Base-by-base conservation (phyloP, 2,888 invertebrate genomes). In the Polydrusus tereticollis region DNA sequence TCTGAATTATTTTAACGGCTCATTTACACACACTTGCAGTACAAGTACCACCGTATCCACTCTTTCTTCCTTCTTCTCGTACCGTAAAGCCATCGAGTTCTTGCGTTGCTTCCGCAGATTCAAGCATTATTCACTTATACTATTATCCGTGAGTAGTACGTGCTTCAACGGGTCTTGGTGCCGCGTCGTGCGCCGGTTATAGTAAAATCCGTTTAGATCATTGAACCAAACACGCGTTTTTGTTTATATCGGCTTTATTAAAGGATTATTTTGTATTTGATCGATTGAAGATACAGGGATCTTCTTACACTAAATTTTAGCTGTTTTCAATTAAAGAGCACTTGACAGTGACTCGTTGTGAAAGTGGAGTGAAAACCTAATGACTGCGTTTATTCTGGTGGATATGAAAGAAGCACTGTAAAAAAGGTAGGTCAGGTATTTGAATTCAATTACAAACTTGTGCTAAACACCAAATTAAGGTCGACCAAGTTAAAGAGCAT, bases 1-100 rank as follows among this genome's bases (percentile, higher is more conserved):
- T n/a, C n/a, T n/a, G n/a, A n/a, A n/a, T n/a, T n/a, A n/a, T n/a
- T n/a, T 29, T 52, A 52, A 52, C 29, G 52, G 52, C 7, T 16
- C 52, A 52, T 29, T 52, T 10, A 52, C n/a, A 52, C 6, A 26
- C 52, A 52, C 52, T 52, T 26, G 52, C 29, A 14, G 29, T 4
- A 14, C 14, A 26, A 52, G 52, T 52, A 52, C 26, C 29, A 52
- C 29, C 12, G 29, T 52, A 29, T 45, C 64, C 70, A 65, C 70
- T 70, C 65, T 70, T 70, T 59, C 59, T 70, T 70, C 70, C 69
- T 70, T 70, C 43, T 63, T 63, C 55, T 69, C 70, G 65, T 50
- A 20, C 41, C 36, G 36, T 36, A 26, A 36, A 63, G 20, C 57
- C 18, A 45, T 18, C 57, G 43, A 38, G 38, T 59, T 65, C 59